A percentile compares a stretch with the other conserved stretches of the same genome.
phyloP scores from a whole-genome alignment of 1,140 invertebrate species.

The Eueides isabella region DNA sequence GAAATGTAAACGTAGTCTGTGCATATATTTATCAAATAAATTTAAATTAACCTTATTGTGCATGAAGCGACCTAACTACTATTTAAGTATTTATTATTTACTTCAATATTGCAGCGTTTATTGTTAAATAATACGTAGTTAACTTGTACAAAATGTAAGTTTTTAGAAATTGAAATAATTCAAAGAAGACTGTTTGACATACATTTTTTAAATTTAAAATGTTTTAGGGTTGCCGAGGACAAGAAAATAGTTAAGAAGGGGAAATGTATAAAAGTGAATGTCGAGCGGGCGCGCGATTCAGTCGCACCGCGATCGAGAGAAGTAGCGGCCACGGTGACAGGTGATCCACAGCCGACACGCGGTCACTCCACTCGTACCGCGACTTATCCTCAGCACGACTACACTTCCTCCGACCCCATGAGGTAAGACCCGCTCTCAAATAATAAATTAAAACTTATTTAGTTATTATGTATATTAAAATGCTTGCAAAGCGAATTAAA shows the following conservation, averaged over 20 bases:
- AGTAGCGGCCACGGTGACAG: constrained; percentile 43
- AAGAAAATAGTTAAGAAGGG: constrained; percentile 49
- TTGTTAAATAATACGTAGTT: neutral
- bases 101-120: neutral
- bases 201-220: neutral
- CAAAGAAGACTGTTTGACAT: neutral
- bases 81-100: too few species aligned
- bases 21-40: too few species aligned
- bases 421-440: constrained; percentile 52
- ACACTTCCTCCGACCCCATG: constrained; percentile 53
- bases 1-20: too few species aligned
- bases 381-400: constrained; percentile 22
- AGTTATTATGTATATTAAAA: constrained; percentile 20
- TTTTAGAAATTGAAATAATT: neutral
- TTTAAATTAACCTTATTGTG: too few species aligned
- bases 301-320: constrained; percentile 60
- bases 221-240: constrained; percentile 32
- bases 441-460: neutral
- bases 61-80: too few species aligned
- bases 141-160: neutral
- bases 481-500: constrained; percentile 36
- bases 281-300: constrained; percentile 64
- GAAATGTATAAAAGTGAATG: constrained; percentile 69
- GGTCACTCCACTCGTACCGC: constrained; percentile 25
- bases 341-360: constrained; percentile 25